Evolutionary conservation across 2,797 vertebrate species (phyloP).

Genomic region (Cottoperca gobio): DNA sequence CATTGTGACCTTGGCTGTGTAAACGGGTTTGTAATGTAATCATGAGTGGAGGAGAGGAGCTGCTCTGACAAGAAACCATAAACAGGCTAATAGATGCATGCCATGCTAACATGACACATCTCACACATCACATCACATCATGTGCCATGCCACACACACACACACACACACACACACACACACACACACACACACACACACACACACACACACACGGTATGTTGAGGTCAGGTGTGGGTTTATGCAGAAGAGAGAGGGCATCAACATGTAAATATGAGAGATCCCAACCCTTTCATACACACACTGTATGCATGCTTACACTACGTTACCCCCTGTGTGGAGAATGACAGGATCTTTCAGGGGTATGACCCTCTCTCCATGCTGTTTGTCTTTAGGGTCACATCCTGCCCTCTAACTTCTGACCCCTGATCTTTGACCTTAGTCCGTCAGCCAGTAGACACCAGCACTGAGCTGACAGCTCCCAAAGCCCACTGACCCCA

Average conservation of each 20-base stretch:
- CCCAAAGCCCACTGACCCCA: slow-evolving; percentile 81
- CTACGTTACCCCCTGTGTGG: slow-evolving; percentile 71
- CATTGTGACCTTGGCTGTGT: slow-evolving; percentile 77
- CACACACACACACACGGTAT: not conserved
- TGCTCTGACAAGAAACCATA: slow-evolving; percentile 69
- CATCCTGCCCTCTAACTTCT: slow-evolving; percentile 73
- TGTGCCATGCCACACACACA: not conserved
- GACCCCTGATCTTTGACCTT: slow-evolving; percentile 69
- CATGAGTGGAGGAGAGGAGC: slow-evolving; percentile 65
- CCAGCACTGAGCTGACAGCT: slow-evolving; percentile 79
- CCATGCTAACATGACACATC: slow-evolving; percentile 73
- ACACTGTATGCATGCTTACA: slow-evolving; percentile 52
- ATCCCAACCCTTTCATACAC: slow-evolving; percentile 28
- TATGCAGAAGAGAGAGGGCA: slow-evolving; percentile 29
- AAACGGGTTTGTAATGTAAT: slow-evolving; percentile 77
- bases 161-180: not conserved
- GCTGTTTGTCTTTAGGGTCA: slow-evolving; percentile 81
- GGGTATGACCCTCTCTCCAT: slow-evolving; percentile 71
- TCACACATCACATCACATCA: slow-evolving; percentile 39
- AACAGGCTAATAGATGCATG: slow-evolving; percentile 77
- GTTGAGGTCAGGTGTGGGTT: slow-evolving; percentile 45
- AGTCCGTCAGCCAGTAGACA: slow-evolving; percentile 74
- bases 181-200: not conserved
- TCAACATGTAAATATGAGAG: slow-evolving; percentile 51
- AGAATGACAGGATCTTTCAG: slow-evolving; percentile 79